These are phyloP conservation scores for Carabus problematicus DNA, from an alignment of 2,888 invertebrate species.

Conservation along the genomic window DNA sequence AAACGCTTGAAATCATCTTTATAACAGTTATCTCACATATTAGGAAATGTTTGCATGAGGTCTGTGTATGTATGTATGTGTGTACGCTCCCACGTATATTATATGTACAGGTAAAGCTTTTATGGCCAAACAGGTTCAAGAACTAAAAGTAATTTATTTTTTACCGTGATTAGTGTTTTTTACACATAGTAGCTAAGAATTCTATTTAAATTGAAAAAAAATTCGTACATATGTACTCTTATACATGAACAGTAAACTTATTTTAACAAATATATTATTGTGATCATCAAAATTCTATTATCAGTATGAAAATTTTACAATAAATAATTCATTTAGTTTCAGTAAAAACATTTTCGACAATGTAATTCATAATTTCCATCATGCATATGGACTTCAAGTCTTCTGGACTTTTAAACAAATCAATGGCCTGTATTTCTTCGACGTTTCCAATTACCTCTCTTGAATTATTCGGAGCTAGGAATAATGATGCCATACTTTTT, in stretches of 20 bases:
- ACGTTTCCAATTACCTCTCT: conserved; percentile 7
- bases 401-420: background rate
- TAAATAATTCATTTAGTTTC: background rate
- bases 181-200: too few relatives aligned
- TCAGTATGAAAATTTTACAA: background rate
- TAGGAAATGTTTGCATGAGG: conserved; percentile 16
- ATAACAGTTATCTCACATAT: conserved; percentile 8
- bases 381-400: background rate
- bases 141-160: conserved; percentile 20
- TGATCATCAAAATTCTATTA: background rate
- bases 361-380: background rate
- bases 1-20: background rate
- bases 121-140: background rate
- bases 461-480: too few relatives aligned
- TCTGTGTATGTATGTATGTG: background rate
- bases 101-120: conserved; percentile 4
- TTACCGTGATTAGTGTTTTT: conserved; percentile 14
- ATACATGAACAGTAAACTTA: too few relatives aligned
- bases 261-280: too few relatives aligned
- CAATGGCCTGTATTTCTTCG: conserved; percentile 10
- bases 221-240: too few relatives aligned
- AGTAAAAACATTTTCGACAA: conserved; percentile 10
- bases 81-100: conserved; percentile 21
- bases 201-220: too few relatives aligned
- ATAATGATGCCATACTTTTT: background rate